Conservation (phyloP, 2,113 vertebrate genomes). For the Platichthys stellatus region DNA sequence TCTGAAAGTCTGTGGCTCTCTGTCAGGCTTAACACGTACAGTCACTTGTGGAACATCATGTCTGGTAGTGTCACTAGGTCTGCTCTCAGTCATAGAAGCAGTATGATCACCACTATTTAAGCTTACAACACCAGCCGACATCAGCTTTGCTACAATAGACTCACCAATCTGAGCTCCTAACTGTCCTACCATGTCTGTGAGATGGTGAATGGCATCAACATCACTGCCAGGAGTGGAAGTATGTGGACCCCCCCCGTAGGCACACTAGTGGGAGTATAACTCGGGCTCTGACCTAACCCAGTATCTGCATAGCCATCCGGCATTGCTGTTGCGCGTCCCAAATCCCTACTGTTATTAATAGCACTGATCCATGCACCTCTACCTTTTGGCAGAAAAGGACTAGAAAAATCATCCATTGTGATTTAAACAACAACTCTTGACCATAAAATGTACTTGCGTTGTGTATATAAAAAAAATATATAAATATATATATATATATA, state of each 20-base stretch:
- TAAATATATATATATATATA: too few species aligned
- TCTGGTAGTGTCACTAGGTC: background rate
- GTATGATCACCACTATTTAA: background rate
- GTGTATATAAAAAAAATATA: background rate
- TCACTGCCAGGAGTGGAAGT: slow-evolving; percentile 1
- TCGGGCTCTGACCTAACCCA: background rate
- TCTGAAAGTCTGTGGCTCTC: background rate
- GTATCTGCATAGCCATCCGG: background rate
- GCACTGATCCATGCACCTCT: background rate
- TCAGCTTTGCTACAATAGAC: background rate
- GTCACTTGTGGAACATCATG: slow-evolving; percentile 2
- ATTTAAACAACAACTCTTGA: fast-evolving
- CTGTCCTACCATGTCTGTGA: background rate
- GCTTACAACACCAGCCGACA: background rate
- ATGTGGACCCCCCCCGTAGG: background rate
- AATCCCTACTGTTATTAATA: background rate
- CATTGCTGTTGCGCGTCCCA: background rate
- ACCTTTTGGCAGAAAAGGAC: background rate
- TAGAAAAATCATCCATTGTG: background rate
- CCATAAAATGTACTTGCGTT: background rate
- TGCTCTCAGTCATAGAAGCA: background rate
- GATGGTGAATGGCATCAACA: background rate
- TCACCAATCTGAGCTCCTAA: background rate
- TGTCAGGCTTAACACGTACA: slow-evolving; percentile 17
- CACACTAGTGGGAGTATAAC: background rate